These are phyloP conservation scores for Brachionus manjavacas DNA, from an alignment of 1,140 invertebrate species.

Conservation along the genomic window DNA sequence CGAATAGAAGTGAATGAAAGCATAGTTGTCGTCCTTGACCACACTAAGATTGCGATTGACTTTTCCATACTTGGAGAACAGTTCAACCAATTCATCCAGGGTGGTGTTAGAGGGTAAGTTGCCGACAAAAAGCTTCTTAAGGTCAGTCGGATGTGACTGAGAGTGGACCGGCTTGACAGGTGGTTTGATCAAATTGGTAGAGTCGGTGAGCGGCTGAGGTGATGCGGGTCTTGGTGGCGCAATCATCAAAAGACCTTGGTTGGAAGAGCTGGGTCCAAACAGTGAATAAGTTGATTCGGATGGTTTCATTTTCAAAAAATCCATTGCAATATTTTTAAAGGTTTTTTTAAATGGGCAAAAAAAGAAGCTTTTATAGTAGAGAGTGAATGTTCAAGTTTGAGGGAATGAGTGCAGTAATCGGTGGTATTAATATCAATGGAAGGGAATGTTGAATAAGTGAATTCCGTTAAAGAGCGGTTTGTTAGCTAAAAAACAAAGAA, in stretches of 20 bases:
- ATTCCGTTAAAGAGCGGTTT: neutral
- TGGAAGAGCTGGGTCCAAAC: neutral
- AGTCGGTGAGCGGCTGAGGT: neutral
- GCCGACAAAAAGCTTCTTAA: conserved; percentile 30
- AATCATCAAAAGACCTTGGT: neutral
- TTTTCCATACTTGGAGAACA: conserved; percentile 28
- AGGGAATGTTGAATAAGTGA: neutral
- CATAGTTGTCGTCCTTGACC: conserved; percentile 37
- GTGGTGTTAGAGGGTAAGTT: conserved; percentile 19
- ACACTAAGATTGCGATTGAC: conserved; percentile 19
- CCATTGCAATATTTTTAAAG: neutral
- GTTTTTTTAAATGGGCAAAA: neutral
- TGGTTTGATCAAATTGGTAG: conserved; percentile 4
- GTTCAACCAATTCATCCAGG: neutral
- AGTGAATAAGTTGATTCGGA: neutral
- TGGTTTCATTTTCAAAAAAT: neutral
- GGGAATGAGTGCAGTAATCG: neutral
- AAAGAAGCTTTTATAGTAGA: neutral
- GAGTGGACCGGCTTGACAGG: neutral
- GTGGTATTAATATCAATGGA: neutral
- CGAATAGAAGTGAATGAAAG: conserved; percentile 22
- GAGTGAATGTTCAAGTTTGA: neutral
- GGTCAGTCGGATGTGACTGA: neutral
- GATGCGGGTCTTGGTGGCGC: neutral
- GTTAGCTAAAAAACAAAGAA: neutral